Conservation (phyloP, 2,797 vertebrate genomes). For the Rhadinocentrus ornatus region DNA sequence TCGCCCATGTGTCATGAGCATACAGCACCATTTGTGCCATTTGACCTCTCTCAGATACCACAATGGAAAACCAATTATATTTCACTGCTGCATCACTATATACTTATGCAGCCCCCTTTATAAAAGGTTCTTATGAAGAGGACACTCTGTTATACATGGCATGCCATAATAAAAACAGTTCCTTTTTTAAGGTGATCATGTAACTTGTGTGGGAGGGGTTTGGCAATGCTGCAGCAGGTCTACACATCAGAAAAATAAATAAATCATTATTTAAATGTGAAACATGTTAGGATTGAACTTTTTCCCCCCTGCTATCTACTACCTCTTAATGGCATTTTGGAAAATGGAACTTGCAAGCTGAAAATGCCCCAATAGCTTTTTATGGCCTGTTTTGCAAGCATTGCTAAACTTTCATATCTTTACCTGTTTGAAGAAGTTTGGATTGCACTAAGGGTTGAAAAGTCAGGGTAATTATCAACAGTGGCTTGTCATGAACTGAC, state of each 20-base stretch:
- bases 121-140: too few relatives aligned
- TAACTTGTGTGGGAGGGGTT: background rate
- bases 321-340: slow-evolving; percentile 11
- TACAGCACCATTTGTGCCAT: too few relatives aligned
- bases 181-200: background rate
- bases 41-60: too few relatives aligned
- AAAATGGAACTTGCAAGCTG: background rate
- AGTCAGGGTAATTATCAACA: background rate
- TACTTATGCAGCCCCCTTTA: too few relatives aligned
- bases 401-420: background rate
- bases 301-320: background rate
- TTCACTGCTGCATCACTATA: too few relatives aligned
- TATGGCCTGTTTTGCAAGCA: background rate
- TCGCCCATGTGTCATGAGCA: too few relatives aligned
- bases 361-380: background rate
- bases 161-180: too few relatives aligned
- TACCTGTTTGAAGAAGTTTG: background rate
- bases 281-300: background rate
- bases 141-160: too few relatives aligned
- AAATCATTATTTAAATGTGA: background rate
- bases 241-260: background rate
- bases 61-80: too few relatives aligned
- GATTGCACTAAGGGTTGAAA: too few relatives aligned
- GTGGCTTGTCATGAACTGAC: background rate
- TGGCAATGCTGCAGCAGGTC: background rate